Evolutionary conservation across 1,140 invertebrate species (phyloP).

Genomic region (Mylabris phalerata): DNA sequence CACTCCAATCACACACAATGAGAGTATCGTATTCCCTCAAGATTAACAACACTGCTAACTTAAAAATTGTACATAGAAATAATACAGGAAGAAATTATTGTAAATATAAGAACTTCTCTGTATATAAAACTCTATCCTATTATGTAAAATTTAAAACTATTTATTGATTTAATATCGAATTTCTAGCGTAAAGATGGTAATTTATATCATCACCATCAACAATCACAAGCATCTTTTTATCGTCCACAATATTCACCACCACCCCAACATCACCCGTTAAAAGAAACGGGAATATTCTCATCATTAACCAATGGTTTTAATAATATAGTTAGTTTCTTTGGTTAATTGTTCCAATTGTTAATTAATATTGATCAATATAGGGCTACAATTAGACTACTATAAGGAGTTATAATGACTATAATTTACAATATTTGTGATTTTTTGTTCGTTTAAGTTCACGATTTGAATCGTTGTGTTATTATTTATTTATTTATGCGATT

Average conservation of each 20-base stretch:
- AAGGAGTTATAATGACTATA: no score
- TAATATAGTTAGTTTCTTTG: slow-evolving; percentile 47
- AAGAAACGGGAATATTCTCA: slow-evolving; percentile 58
- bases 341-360: slow-evolving; percentile 9
- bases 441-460: no score
- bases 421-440: no score
- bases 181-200: slow-evolving; percentile 51
- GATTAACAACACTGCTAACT: slow-evolving; percentile 20
- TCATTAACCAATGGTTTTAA: slow-evolving; percentile 70
- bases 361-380: no score
- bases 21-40: slow-evolving; percentile 24
- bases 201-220: slow-evolving; percentile 24
- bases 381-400: no score
- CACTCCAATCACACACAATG: background rate
- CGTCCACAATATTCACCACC: slow-evolving; percentile 43
- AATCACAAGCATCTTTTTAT: slow-evolving; percentile 34
- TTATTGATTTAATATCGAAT: slow-evolving; percentile 6
- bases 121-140: background rate
- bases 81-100: no score
- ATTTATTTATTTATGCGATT: no score
- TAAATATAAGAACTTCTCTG: no score
- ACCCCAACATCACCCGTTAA: slow-evolving; percentile 42
- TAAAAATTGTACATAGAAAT: background rate
- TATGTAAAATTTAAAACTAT: background rate
- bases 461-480: no score